A percentile compares a stretch with the other conserved stretches of the same genome.
Evolutionary conservation across 2,888 invertebrate genomes (phyloP).

Genomic region (Epiblema foenella): DNA sequence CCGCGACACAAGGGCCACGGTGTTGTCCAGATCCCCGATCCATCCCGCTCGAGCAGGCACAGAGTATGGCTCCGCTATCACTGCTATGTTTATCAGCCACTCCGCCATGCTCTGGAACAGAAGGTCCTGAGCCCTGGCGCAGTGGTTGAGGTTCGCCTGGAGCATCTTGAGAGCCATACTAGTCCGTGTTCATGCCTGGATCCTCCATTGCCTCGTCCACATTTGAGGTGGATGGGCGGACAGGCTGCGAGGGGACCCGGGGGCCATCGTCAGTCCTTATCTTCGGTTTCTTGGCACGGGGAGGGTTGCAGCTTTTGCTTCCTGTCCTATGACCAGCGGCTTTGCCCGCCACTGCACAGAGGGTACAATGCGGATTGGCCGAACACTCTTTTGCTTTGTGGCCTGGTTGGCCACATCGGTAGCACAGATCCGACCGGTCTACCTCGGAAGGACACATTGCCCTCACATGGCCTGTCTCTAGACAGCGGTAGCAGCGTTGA

Average conservation of each 20-base stretch:
- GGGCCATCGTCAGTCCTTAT: background rate
- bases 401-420: constrained; percentile 10
- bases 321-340: background rate
- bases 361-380: background rate
- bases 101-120: constrained; percentile 4
- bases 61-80: background rate
- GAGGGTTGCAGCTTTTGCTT: background rate
- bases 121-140: constrained; percentile 11
- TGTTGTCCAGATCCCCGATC: background rate
- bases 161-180: background rate
- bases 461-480: constrained; percentile 3
- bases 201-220: background rate
- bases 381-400: constrained; percentile 1
- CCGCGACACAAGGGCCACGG: background rate
- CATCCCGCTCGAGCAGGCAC: background rate
- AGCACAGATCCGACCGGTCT: background rate
- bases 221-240: background rate
- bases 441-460: background rate
- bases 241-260: background rate
- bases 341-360: background rate
- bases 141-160: constrained; percentile 17
- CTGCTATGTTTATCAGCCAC: background rate
- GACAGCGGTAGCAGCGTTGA: constrained; percentile 17
- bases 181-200: background rate
- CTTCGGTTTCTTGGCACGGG: background rate